These are phyloP conservation scores for Zygaena filipendulae DNA, from an alignment of 2,888 invertebrate species.

Conservation along the genomic window DNA sequence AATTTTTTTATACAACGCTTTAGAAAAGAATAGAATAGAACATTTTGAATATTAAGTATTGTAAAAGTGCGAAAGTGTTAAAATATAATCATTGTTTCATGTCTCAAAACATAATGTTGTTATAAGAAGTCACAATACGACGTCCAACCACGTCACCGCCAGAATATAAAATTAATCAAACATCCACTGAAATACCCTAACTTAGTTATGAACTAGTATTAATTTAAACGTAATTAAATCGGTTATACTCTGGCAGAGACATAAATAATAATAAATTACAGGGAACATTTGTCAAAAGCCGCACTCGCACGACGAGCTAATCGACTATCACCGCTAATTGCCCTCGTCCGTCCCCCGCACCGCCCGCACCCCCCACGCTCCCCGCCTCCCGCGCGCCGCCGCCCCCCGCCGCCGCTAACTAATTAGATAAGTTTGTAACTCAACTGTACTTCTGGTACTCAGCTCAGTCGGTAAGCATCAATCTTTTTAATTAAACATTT, in stretches of 20 bases:
- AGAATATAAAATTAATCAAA: no score
- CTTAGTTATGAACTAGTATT: no score
- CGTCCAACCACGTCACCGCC: no score
- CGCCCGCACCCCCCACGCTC: constrained; percentile 20
- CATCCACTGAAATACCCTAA: no score
- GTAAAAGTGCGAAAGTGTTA: no score
- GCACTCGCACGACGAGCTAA: constrained; percentile 65
- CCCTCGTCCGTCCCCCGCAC: constrained; percentile 31
- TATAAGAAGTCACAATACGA: no score
- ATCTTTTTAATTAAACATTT: constrained; percentile 69
- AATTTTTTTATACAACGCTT: no score
- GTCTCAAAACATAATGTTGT: no score
- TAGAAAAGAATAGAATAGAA: no score
- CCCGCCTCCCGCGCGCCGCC: constrained; percentile 13
- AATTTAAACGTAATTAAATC: constrained; percentile 44
- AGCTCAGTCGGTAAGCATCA: constrained; percentile 61
- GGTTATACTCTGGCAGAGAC: constrained; percentile 44
- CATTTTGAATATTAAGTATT: no score
- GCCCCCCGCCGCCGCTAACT: constrained; percentile 40
- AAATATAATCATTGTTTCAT: no score
- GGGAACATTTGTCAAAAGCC: constrained; percentile 64
- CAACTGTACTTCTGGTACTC: constrained; percentile 63
- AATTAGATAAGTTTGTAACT: constrained; percentile 69
- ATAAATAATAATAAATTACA: constrained; percentile 57
- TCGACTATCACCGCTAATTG: constrained; percentile 70